Percentiles rank a stretch among this genome's conserved stretches.
phyloP scores from a whole-genome alignment of 2,888 invertebrate genomes.

The Coelinius sp. region DNA sequence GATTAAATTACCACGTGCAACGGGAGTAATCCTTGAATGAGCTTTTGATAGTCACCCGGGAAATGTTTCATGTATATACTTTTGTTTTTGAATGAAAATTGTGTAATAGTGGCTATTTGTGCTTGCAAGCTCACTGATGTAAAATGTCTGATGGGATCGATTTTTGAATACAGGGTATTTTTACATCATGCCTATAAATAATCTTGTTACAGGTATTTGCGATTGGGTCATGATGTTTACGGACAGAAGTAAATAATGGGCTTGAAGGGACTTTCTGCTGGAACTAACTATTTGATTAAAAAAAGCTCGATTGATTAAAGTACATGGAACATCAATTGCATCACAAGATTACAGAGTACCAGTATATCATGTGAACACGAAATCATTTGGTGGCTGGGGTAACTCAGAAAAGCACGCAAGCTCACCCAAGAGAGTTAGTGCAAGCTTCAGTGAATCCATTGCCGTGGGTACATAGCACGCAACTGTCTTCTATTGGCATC shows the following conservation, averaged over 20 bases:
- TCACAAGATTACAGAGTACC: neutral
- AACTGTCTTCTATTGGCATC: neutral
- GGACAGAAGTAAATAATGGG: too few species aligned
- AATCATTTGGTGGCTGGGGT: neutral
- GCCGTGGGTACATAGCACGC: neutral
- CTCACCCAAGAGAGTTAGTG: neutral
- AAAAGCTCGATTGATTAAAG: neutral
- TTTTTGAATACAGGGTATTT: neutral
- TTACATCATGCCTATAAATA: too few species aligned
- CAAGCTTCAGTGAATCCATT: neutral
- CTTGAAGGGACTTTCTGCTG: too few species aligned
- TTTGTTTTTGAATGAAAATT: neutral
- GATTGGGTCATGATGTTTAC: neutral
- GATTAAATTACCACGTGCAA: neutral
- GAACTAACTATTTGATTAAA: too few species aligned
- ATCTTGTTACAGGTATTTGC: neutral
- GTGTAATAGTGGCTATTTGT: neutral
- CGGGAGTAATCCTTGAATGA: neutral
- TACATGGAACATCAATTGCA: neutral
- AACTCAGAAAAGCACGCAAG: neutral
- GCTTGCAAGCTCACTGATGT: neutral
- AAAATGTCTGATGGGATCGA: neutral
- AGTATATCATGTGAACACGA: neutral
- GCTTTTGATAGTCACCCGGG: neutral
- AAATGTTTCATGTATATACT: neutral